phyloP scores from a whole-genome alignment of 2,113 vertebrate species.

The Syngnathus scovelli region DNA sequence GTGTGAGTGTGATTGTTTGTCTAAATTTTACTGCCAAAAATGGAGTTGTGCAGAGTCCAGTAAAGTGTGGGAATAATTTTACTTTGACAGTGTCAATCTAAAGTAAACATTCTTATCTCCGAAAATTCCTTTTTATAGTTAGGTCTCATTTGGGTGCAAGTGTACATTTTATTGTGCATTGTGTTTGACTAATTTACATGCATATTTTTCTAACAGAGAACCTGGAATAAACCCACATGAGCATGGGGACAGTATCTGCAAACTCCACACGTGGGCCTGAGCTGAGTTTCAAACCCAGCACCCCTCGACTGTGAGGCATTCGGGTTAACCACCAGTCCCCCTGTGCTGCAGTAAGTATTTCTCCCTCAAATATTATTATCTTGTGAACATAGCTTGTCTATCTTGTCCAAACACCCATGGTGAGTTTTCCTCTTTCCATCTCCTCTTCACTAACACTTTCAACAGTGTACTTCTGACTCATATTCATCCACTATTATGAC shows the following conservation, averaged over 20 bases:
- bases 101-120: neutral
- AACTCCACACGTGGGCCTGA: neutral
- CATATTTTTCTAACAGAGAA: neutral
- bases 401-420: constrained; percentile 40
- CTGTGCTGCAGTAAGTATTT: constrained; percentile 12
- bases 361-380: constrained; percentile 43
- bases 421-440: constrained; percentile 26
- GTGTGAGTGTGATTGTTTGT: neutral
- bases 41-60: neutral
- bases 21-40: neutral
- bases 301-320: neutral
- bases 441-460: constrained; percentile 43
- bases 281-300: neutral
- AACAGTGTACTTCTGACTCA: constrained; percentile 48
- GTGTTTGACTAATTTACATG: neutral
- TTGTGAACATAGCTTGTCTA: neutral
- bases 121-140: too few species aligned
- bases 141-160: neutral
- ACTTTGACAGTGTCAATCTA: neutral
- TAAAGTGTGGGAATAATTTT: neutral
- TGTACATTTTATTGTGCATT: neutral
- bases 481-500: constrained; percentile 64
- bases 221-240: neutral
- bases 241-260: neutral
- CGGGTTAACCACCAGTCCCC: neutral